These are phyloP conservation scores for Axis porcinus DNA, from an alignment of 2,113 vertebrate species.

Conservation along the genomic window DNA sequence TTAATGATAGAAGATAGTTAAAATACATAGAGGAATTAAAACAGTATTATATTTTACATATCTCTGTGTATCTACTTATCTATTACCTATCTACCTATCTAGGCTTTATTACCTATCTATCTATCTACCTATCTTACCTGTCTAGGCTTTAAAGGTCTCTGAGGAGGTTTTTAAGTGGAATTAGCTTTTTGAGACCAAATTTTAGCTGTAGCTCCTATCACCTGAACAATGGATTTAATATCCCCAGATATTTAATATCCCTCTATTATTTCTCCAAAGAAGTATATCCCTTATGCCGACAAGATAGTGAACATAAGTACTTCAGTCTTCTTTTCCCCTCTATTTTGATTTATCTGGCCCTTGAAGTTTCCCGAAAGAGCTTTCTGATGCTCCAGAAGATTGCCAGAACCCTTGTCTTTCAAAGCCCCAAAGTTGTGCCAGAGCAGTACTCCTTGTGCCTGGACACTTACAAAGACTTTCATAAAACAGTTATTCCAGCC, in stretches of 20 bases:
- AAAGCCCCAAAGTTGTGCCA: not conserved
- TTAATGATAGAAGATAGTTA: not conserved
- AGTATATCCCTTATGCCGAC: not conserved
- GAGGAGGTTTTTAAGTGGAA: not conserved
- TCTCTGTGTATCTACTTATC: not conserved
- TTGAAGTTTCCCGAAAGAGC: not conserved
- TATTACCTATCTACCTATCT: not conserved
- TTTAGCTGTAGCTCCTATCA: not conserved
- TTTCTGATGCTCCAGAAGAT: not conserved
- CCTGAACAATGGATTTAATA: not conserved
- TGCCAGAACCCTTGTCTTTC: not conserved
- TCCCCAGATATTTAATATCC: too few species aligned
- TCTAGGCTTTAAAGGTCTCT: not conserved
- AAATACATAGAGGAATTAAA: not conserved
- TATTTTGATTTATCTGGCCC: not conserved
- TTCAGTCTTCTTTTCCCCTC: not conserved
- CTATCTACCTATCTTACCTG: not conserved
- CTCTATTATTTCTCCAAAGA: not conserved
- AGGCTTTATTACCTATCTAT: not conserved
- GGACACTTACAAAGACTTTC: not conserved
- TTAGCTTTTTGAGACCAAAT: not conserved
- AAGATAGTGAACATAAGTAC: not conserved
- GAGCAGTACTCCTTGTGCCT: not conserved
- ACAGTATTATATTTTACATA: not conserved
- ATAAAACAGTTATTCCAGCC: not conserved